Base-by-base conservation (phyloP, 2,797 vertebrate genomes). In the Mus spretus region DNA sequence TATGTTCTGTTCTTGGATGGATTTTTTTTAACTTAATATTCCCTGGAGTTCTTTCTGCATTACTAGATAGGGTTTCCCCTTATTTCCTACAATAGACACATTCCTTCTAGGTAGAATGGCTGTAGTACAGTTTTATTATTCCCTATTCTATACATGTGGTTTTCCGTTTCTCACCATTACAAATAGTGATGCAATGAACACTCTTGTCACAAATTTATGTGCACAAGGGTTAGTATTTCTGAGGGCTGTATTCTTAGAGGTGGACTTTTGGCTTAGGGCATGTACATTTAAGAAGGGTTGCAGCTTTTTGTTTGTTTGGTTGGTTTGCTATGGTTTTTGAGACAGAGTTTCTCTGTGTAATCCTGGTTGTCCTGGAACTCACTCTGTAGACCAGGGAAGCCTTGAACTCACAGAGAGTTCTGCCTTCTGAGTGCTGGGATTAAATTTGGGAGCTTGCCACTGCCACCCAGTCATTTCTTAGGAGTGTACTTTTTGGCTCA, bases 401-500 rank as follows among this genome's bases (percentile, higher is more conserved):
- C 22, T 26, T 2, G 1, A 75, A 75, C 22, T 75, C 74, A 44
- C 40, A 75, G 40, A 75, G 50, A 50, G 50, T 12, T 44, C 74
- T 44, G 40, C 40, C 74, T 77, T 14, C 74, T 4, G 22, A 75
- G 37, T 75, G 2, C 37, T 44, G 74, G 74, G 11, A 44, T 75
- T 75, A 75, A 44, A 75, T 40, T 9, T 6, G 17, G 67, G 15
- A 7, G 0, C 17, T n/a, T 13, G 22, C 8, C 37, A 44, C 37
- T 44, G 12, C n/a, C 37, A 75, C 10, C 11, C 40, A 26, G n/a
- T 67, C 85, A 1, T 59, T 57, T 93, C 19, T 37, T 19, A 85
- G 31, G 81, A 79, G 40, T 40, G 28, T 37, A 70, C 87, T 78
- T 94, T 96, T 75, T 93, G 53, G 17, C 31, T 57, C 67, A 70